A percentile compares a stretch with the other conserved stretches of the same genome.
Conservation (phyloP, 2,113 vertebrate species). For the Tyrannus savana region DNA sequence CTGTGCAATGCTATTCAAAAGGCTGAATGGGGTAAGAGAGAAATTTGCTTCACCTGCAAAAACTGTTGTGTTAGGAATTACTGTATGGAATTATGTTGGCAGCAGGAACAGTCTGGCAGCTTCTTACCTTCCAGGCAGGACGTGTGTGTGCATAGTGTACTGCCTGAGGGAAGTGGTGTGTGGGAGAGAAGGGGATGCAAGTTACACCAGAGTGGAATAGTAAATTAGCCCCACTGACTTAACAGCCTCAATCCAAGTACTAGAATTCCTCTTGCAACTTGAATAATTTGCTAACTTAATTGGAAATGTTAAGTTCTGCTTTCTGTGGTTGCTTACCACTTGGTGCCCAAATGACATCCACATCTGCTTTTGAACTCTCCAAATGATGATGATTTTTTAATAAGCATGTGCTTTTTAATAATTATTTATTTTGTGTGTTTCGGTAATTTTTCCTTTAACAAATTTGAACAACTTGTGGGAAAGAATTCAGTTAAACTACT, state of each 20-base stretch:
- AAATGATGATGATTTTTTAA: neutral
- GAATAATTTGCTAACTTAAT: neutral
- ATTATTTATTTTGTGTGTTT: neutral
- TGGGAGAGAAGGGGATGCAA: neutral
- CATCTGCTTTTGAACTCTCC: neutral
- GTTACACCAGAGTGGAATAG: neutral
- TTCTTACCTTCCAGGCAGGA: neutral
- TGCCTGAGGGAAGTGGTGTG: neutral
- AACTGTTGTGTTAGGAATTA: neutral
- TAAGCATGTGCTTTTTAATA: neutral
- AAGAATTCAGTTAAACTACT: neutral
- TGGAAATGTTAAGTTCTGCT: neutral
- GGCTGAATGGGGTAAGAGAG: neutral
- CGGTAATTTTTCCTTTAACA: neutral
- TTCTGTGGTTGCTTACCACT: neutral
- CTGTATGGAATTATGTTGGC: neutral
- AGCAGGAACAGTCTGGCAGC: neutral
- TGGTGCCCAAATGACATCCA: neutral
- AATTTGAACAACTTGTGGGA: neutral
- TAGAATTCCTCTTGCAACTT: neutral
- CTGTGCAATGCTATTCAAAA: neutral
- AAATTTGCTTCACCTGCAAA: neutral
- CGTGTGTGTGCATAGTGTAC: accelerated
- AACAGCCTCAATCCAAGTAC: neutral
- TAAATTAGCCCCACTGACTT: neutral